Evolutionary conservation across 2,797 vertebrate genomes (phyloP), one percentile per base, ranked within the genome.

Genomic region (Melopsittacus undulatus): DNA sequence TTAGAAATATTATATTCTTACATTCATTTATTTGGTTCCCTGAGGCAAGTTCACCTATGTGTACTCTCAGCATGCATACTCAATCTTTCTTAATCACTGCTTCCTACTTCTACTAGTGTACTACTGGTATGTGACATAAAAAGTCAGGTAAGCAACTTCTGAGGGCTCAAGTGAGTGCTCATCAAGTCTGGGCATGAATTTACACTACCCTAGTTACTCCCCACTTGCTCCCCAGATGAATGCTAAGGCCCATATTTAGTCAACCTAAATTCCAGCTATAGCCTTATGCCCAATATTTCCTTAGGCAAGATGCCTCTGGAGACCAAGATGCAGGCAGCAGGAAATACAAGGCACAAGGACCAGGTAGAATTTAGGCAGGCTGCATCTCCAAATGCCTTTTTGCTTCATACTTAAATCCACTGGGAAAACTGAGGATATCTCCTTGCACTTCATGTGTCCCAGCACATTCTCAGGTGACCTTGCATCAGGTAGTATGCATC

Each of bases 1-100:
- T 93, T 89, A 97, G 96, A 97, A 97, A 97, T 96, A 95, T 48
- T 95, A 93, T 88, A 90, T 94, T 91, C 54, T 82, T 87, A 86
- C 75, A 69, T 83, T 83, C 23, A 85, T 92, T 94, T 96, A 83
- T 93, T 83, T 89, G 82, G 30, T 63, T 94, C 85, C 94, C 86
- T 90, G 92, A 95, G 87, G 92, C 83, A 94, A 73, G 59, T 92
- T 94, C 80, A 92, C 76, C n/a, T 61, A 6, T 61, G 73, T 87
- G 81, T 70, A 94, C 72, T 96, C 87, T 96, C 92, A 96, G 94
- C 43, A 61, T 1, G 48, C 81, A 87, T 27, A 61, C 16, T 82
- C 84, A 78, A 52, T 93, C 56, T 92, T 95, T 88, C 13, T 94
- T 92, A 96, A 92, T 96, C 96, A 95, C 51, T 84, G 83, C 82